phyloP scores from a whole-genome alignment of 2,113 vertebrate species.

The Oncorhynchus mykiss region DNA sequence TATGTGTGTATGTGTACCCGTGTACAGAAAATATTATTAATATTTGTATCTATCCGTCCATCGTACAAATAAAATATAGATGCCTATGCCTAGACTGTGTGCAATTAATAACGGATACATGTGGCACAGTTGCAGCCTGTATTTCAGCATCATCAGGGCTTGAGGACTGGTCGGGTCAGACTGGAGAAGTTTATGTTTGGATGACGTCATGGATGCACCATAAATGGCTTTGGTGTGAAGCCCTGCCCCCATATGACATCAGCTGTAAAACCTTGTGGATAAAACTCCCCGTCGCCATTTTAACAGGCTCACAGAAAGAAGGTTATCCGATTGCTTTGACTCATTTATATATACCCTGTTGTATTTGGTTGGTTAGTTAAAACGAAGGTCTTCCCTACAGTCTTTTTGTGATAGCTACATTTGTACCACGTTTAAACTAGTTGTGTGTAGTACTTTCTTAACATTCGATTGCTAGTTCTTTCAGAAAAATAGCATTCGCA shows the following conservation, averaged over 20 bases:
- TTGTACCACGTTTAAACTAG: neutral
- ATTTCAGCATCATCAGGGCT: no score
- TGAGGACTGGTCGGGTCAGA: neutral
- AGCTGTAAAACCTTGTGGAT: constrained; percentile 19
- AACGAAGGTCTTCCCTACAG: neutral
- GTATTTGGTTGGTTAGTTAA: neutral
- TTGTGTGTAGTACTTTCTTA: neutral
- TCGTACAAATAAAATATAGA: no score
- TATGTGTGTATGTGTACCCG: neutral
- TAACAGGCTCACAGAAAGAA: constrained; percentile 48
- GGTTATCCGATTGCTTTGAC: neutral
- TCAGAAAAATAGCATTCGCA: constrained; percentile 54
- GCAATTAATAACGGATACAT: no score
- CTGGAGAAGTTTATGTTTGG: neutral
- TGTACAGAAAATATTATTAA: neutral
- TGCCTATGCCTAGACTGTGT: no score
- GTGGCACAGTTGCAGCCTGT: no score
- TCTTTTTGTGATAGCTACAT: neutral
- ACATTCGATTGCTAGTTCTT: constrained; percentile 38
- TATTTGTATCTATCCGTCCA: no score
- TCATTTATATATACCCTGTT: neutral
- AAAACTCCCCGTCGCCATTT: constrained; percentile 60
- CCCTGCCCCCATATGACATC: constrained; percentile 52
- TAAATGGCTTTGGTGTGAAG: neutral
- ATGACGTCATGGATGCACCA: neutral